Evolutionary conservation across 2,113 vertebrate genomes (phyloP).

Genomic region (human): GRCh38 chr17:79905001-79905500

Average conservation of each 20-base stretch:
- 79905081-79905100: neutral
- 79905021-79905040: too few species aligned
- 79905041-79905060: neutral
- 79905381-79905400: accelerated
- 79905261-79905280: neutral
- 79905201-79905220: neutral
- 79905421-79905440: accelerated
- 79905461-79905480: neutral
- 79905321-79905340: neutral
- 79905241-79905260: neutral
- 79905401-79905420: accelerated
- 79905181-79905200: neutral
- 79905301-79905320: neutral
- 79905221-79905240: neutral
- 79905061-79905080: accelerated
- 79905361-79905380: too few species aligned
- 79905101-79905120: accelerated
- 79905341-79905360: neutral
- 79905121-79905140: accelerated
- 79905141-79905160: neutral
- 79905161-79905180: neutral
- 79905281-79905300: too few species aligned
- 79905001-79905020: too few species aligned
- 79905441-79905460: neutral
- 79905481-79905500: neutral